Conservation (phyloP, 2,113 vertebrate genomes). For the Sisor rabdophorus region DNA sequence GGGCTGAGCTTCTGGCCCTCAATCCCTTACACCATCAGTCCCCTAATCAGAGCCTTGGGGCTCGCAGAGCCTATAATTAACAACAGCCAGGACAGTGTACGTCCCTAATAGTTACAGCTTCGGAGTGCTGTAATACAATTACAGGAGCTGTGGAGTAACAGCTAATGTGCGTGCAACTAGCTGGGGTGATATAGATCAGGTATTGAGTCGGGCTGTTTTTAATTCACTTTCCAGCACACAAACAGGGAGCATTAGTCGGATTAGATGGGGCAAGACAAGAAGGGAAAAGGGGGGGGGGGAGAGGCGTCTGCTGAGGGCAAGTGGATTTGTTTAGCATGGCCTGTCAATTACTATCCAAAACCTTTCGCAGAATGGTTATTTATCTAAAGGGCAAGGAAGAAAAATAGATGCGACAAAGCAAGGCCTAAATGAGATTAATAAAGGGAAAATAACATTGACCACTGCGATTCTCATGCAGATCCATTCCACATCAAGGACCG, state of each 20-base stretch:
- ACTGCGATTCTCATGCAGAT: slow-evolving; percentile 33
- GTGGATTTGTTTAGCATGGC: slow-evolving; percentile 75
- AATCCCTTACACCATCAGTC: slow-evolving; percentile 53
- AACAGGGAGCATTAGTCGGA: slow-evolving; percentile 76
- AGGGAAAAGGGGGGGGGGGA: slow-evolving; percentile 48
- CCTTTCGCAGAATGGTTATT: slow-evolving; percentile 67
- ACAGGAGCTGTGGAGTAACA: slow-evolving; percentile 71
- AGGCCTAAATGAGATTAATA: slow-evolving; percentile 63
- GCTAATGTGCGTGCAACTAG: slow-evolving; percentile 73
- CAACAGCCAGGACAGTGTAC: slow-evolving; percentile 70
- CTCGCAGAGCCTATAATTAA: slow-evolving; percentile 68
- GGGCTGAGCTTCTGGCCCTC: slow-evolving; percentile 43
- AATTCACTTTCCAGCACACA: slow-evolving; percentile 78
- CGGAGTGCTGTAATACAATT: slow-evolving; percentile 76
- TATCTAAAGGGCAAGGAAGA: slow-evolving; percentile 50
- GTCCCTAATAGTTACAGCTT: slow-evolving; percentile 72
- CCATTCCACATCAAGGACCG: slow-evolving; percentile 1
- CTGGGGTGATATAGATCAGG: slow-evolving; percentile 71
- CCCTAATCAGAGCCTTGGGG: slow-evolving; percentile 64
- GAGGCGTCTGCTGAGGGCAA: slow-evolving; percentile 43
- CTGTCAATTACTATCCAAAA: slow-evolving; percentile 76
- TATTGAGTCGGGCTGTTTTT: slow-evolving; percentile 75
- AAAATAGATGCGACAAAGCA: slow-evolving; percentile 61
- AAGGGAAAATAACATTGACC: slow-evolving; percentile 63
- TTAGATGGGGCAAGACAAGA: slow-evolving; percentile 61